Base-by-base conservation (phyloP, 2,888 invertebrate species). In the Polietes domitor region DNA sequence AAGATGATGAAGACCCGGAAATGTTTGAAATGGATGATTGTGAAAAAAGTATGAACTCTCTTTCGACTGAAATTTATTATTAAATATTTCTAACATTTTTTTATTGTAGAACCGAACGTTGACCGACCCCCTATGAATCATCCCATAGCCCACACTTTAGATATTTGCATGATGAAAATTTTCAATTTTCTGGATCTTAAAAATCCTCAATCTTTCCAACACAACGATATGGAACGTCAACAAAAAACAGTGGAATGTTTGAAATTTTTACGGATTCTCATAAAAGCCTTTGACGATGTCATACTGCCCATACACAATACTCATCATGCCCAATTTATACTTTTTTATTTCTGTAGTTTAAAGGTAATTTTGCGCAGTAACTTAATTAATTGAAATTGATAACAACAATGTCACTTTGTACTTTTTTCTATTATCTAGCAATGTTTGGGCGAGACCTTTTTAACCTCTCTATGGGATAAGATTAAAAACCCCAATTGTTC, bases 271-370 rank as follows among this genome's bases (percentile, higher is more conserved):
- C 94, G 95, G 89, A 92, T 93, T 12, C 88, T 94, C 72, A 92
- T 97, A 82, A 93, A 93, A 83, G 94, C 95, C 2, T 98, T 98
- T 91, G 97, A 98, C 88, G 94, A 94, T 88, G 93, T 96, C 47
- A 94, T 98, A 86, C 92, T 98, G 81, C 96, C 96, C 0, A 97
- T 97, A 0, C 95, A 97, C 91, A 96, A 96, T 32, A 96, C 96
- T 43, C 94, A 95, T 89, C 96, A 97, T 90, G 94, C 96, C 1
- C 97, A 97, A 91, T 97, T 95, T 90, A 89, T 96, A 7, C 92
- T 96, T 91, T 97, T 97, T 91, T 94, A 96, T 88, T 92, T 96
- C 81, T 95, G 95, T 90, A 95, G 95, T 88, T 94, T 96, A 85
- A 95, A 95, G 91, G 90, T 90, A 73, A 32, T 26, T 55, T 17